A percentile compares a stretch with the other conserved stretches of the same genome.
Evolutionary conservation across 2,888 invertebrate species (phyloP).

Genomic region (Galeopsomyia nigrocyanea): DNA sequence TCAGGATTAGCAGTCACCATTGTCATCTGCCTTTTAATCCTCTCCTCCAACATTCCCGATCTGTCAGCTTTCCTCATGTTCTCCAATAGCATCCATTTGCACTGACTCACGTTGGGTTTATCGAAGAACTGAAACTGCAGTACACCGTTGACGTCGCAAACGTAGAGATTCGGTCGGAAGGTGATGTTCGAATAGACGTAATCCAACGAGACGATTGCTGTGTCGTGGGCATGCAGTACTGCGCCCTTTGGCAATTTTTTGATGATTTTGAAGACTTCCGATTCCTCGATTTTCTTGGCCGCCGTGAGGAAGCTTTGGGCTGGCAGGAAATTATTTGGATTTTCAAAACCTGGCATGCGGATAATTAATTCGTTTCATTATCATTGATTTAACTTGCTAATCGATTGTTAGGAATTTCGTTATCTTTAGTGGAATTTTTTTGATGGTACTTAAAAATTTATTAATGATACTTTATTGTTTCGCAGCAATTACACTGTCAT

Average conservation of each 20-base stretch:
- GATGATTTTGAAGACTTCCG: conserved; percentile 78
- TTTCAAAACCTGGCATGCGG: conserved; percentile 6
- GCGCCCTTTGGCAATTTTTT: conserved; percentile 82
- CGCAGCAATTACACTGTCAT: too few species aligned
- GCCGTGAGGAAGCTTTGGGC: conserved; percentile 77
- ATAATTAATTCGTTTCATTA: neutral
- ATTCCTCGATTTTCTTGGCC: conserved; percentile 72
- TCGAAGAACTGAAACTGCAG: conserved; percentile 44
- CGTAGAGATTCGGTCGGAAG: conserved; percentile 74
- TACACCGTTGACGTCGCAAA: conserved; percentile 64
- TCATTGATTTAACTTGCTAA: too few species aligned
- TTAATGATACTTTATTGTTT: too few species aligned
- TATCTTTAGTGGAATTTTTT: too few species aligned
- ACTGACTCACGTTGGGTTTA: conserved; percentile 38
- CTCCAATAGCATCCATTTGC: conserved; percentile 59
- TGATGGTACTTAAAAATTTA: too few species aligned
- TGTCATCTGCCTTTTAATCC: conserved; percentile 68
- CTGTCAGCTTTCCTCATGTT: conserved; percentile 50
- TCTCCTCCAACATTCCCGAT: conserved; percentile 5
- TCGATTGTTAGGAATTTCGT: too few species aligned
- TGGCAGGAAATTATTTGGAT: conserved; percentile 72
- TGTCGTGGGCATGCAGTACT: conserved; percentile 79
- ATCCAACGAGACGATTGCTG: conserved; percentile 75
- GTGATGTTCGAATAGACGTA: conserved; percentile 76
- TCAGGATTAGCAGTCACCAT: conserved; percentile 72